Evolutionary conservation across 1,140 invertebrate species (phyloP), one percentile per base, ranked within the genome.

Genomic region (Conus betulinus): DNA sequence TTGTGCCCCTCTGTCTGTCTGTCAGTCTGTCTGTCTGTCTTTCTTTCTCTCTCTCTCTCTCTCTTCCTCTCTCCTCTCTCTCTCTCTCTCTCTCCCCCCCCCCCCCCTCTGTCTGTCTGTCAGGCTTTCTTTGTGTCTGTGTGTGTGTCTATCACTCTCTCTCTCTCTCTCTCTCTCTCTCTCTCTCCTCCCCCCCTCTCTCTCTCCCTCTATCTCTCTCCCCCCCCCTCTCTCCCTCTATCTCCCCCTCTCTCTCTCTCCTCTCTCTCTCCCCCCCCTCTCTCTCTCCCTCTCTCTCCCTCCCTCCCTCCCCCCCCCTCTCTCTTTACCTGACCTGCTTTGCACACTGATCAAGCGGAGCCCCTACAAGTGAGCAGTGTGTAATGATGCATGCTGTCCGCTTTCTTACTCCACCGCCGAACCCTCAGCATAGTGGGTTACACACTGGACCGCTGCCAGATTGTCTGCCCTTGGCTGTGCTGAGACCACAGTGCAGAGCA

Each of bases 141-240:
- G n/a, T n/a, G n/a, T n/a, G n/a, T n/a, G n/a, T n/a, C n/a, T n/a
- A n/a, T n/a, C n/a, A n/a, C n/a, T 23, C 71, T 74, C 23, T n/a
- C 71, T n/a, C 71, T n/a, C 71, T 23, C 71, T 74, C 71, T n/a
- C 71, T n/a, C 71, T n/a, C 71, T n/a, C 71, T n/a, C 71, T n/a
- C 71, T 20, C n/a, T 7, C 71, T 7, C n/a, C 17, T 4, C n/a
- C 23, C 71, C 6, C n/a, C 1, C 17, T 74, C 71, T 74, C 71
- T 74, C 71, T 74, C 71, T 7, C 71, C 6, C 71, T 74, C 71
- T 1, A 8, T 74, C 71, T 74, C 71, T 7, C 71, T 74, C n/a
- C 4, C 17, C 4, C n/a, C n/a, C n/a, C 4, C 17, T 74, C 71
- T 74, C 71, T 74, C 71, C 23, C 71, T 7, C 3, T 3, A 8